These are phyloP conservation scores for Petrocephalus sullivani DNA, from an alignment of 2,797 vertebrate species.

Conservation along the genomic window DNA sequence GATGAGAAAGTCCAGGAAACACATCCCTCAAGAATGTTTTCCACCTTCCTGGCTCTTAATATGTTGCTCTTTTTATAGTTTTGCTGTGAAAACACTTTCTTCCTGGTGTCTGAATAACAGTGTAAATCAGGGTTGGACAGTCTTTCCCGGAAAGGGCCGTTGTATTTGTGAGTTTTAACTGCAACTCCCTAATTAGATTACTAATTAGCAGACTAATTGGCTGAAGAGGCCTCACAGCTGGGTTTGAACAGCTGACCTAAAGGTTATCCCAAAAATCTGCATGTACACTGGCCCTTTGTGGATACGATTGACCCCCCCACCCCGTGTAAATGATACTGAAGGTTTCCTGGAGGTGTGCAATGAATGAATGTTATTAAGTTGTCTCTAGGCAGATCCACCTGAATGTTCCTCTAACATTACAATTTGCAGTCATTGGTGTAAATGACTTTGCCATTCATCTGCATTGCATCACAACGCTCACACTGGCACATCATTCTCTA, in stretches of 20 bases:
- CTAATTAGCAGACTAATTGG: too few relatives aligned
- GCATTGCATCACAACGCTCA: neutral
- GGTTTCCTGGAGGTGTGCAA: neutral
- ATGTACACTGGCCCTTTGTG: too few relatives aligned
- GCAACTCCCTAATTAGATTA: too few relatives aligned
- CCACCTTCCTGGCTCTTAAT: neutral
- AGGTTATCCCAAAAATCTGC: too few relatives aligned
- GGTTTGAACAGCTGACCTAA: too few relatives aligned
- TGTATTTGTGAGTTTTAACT: too few relatives aligned
- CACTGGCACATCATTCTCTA: neutral
- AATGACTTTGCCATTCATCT: neutral
- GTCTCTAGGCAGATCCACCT: neutral
- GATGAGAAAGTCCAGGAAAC: neutral
- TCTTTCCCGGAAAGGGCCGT: too few relatives aligned
- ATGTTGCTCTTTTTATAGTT: neutral
- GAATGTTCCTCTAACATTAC: neutral
- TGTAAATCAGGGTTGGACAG: neutral
- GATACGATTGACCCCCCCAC: too few relatives aligned
- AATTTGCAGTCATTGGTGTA: neutral
- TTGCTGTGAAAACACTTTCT: neutral
- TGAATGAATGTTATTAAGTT: neutral
- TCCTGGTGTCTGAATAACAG: neutral
- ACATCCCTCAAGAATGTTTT: neutral
- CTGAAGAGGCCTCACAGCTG: too few relatives aligned
- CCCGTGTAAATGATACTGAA: neutral